Conservation (phyloP, 2,888 invertebrate species). For the Noctua janthina region DNA sequence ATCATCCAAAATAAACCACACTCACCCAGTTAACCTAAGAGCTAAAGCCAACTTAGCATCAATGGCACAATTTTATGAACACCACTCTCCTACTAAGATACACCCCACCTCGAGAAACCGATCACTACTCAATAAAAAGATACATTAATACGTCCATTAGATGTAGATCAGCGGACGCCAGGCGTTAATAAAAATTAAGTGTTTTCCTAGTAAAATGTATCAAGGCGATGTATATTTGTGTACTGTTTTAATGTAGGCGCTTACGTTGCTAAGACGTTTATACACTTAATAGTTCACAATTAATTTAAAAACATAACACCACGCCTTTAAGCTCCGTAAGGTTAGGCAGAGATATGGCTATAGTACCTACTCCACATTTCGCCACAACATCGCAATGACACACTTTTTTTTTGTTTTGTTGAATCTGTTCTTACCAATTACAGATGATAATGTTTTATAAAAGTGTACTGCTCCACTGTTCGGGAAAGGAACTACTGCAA, state of each 20-base stretch:
- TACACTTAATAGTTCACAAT: neutral
- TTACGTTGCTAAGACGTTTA: neutral
- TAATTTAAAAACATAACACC: neutral
- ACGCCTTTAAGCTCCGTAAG: no score
- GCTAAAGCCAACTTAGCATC: constrained; percentile 13
- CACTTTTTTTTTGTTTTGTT: neutral
- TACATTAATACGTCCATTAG: constrained; percentile 73
- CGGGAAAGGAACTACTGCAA: no score
- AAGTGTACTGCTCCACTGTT: no score
- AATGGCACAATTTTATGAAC: constrained; percentile 26
- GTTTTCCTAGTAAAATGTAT: constrained; percentile 50
- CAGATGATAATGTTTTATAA: neutral
- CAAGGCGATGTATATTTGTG: constrained; percentile 42
- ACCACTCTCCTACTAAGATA: constrained; percentile 8
- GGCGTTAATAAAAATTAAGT: constrained; percentile 75
- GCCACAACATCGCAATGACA: neutral
- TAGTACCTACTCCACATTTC: neutral
- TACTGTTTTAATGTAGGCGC: neutral
- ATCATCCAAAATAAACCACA: neutral
- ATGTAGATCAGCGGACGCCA: constrained; percentile 61
- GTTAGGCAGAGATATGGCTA: neutral
- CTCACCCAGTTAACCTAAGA: constrained; percentile 8
- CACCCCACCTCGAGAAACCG: constrained; percentile 17
- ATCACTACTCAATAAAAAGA: constrained; percentile 67
- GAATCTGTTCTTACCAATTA: neutral